These are phyloP conservation scores for Eretmocerus hayati DNA, from an alignment of 2,888 invertebrate genomes.

Conservation along the genomic window DNA sequence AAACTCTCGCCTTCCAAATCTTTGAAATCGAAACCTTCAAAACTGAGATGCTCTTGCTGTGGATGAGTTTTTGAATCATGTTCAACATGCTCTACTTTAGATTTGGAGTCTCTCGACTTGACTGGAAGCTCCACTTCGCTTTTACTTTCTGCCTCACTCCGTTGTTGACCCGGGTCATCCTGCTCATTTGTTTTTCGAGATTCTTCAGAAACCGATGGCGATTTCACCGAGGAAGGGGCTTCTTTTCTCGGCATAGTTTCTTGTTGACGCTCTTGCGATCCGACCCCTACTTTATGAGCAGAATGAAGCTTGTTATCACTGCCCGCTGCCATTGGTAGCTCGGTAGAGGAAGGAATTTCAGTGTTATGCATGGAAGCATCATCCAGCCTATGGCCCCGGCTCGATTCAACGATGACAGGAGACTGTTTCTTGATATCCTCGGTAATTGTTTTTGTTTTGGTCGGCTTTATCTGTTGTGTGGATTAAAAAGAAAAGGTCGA, in stretches of 20 bases:
- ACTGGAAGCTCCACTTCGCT: too few relatives aligned
- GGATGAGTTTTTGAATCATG: slow-evolving; percentile 23
- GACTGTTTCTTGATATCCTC: slow-evolving; percentile 11
- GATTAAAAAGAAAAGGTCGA: too few relatives aligned
- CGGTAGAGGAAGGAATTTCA: slow-evolving; percentile 2
- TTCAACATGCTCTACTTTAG: slow-evolving; percentile 19
- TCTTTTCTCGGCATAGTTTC: background rate
- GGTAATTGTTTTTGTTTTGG: slow-evolving; percentile 7
- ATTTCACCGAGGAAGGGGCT: background rate
- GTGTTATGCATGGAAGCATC: slow-evolving; percentile 6
- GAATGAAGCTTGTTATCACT: background rate
- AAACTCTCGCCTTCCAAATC: slow-evolving; percentile 38
- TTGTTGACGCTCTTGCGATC: slow-evolving; percentile 2
- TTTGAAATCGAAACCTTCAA: slow-evolving; percentile 44
- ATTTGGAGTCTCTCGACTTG: slow-evolving; percentile 2
- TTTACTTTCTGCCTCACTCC: slow-evolving; percentile 1
- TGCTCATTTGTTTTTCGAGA: slow-evolving; percentile 9
- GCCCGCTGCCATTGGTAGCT: slow-evolving; percentile 4
- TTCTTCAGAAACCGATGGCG: slow-evolving; percentile 1
- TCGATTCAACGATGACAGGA: slow-evolving; percentile 9
- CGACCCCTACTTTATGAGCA: slow-evolving; percentile 1
- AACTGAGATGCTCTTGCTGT: slow-evolving; percentile 34
- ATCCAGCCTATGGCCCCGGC: slow-evolving; percentile 1
- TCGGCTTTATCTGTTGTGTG: slow-evolving; percentile 20
- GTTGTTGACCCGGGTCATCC: background rate